Base-by-base conservation (phyloP, 1,140 invertebrate genomes). In the Drosophila varians region DNA sequence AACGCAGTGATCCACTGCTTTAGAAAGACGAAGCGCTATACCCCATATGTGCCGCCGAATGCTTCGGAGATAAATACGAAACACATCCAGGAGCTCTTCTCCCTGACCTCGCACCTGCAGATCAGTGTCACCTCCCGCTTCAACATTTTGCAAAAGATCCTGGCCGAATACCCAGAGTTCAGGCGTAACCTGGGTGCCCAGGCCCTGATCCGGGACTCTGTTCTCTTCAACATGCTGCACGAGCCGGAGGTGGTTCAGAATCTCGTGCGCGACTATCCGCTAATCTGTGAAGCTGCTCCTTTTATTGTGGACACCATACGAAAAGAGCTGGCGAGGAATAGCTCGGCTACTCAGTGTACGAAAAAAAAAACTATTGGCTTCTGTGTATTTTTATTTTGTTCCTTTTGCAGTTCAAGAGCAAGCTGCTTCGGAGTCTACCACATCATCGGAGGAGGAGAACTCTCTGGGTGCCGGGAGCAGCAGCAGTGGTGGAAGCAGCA, bases 241-340 rank as follows among this genome's bases (percentile, higher is more conserved):
- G 74, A 91, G 34, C 71, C 70, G 8, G 76, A 91, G 34, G 86
- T 90, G 2, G 78, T 90, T 2, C 74, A 91, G 31, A 90, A 86
- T 57, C 53, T 91, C 3, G 74, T 77, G 1, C 69, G 89, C 4
- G 71, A 89, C 12, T 91, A 91, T 65, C 90, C 90, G 0, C 66
- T 91, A 4, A 90, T 91, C 16, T 89, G 87, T 25, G 88, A 91
- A 2, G 82, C 90, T 12, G 75, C 90, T 11, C 74, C 89, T 0
- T 91, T 89, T 48, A 91, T 91, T 36, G 87, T 91, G 4, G 83
- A 90, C 40, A 91, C 90, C 23, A 78, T 89, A 52, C 80, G 88
- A 21, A 90, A 91, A 19, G 89, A 90, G 45, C 34, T 91, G 21
- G 83, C 90, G 0, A 56, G 88, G 3, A 91, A 84, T 46, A 77